Percentiles rank a stretch among this genome's conserved stretches.
Conservation (phyloP, 2,888 invertebrate species). For the Diploptera punctata region DNA sequence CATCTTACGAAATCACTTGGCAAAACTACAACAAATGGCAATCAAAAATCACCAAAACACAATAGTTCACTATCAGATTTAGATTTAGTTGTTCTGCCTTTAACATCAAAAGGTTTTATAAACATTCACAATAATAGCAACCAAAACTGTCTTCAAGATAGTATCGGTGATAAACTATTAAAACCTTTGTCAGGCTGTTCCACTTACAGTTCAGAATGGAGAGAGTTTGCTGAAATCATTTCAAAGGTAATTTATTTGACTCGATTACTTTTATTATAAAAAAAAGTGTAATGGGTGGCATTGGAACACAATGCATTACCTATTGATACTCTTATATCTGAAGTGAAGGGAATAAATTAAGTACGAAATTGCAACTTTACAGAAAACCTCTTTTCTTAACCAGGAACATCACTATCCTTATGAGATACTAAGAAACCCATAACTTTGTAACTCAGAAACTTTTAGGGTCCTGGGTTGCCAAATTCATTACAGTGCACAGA, state of each 20-base stretch:
- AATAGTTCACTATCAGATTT: neutral
- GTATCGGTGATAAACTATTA: slow-evolving; percentile 47
- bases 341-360: too few relatives aligned
- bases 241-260: slow-evolving; percentile 66
- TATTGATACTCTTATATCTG: too few relatives aligned
- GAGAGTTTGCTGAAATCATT: slow-evolving; percentile 69
- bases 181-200: slow-evolving; percentile 51
- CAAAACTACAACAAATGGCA: neutral
- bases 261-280: too few relatives aligned
- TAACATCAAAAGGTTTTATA: neutral
- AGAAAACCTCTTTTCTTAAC: too few relatives aligned
- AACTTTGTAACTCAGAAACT: too few relatives aligned
- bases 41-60: neutral
- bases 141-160: neutral
- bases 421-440: too few relatives aligned
- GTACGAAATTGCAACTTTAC: too few relatives aligned
- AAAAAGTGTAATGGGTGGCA: too few relatives aligned
- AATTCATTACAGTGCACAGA: too few relatives aligned
- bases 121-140: neutral
- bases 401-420: too few relatives aligned
- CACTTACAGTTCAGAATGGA: slow-evolving; percentile 62
- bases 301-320: too few relatives aligned
- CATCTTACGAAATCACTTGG: neutral
- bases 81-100: slow-evolving; percentile 15
- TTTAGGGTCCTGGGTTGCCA: too few relatives aligned